Conservation (phyloP, 1,140 invertebrate species). For the Paralvinella palmiformis region DNA sequence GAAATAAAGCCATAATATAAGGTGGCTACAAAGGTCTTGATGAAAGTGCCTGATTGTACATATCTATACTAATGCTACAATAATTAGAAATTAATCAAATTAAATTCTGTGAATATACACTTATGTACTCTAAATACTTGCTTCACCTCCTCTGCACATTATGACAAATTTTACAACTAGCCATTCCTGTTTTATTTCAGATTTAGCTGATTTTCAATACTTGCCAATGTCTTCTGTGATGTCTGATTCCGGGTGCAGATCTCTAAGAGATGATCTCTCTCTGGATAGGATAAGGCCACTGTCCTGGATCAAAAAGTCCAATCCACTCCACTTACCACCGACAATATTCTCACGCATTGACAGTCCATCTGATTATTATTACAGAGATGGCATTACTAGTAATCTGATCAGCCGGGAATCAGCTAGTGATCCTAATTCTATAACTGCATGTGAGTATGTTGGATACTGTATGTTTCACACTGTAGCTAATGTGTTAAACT, state of each 20-base stretch:
- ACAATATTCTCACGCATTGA: conserved; percentile 72
- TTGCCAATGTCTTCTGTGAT: conserved; percentile 61
- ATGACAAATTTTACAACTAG: background rate
- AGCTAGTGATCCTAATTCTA: too few relatives aligned
- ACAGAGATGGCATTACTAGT: conserved; percentile 50
- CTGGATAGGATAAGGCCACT: conserved; percentile 27
- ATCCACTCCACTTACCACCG: conserved; percentile 67
- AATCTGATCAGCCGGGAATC: too few relatives aligned
- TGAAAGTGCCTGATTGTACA: too few relatives aligned
- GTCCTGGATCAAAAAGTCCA: conserved; percentile 48
- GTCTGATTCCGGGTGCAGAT: conserved; percentile 59
- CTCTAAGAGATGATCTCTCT: conserved; percentile 57
- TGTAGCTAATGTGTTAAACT: too few relatives aligned
- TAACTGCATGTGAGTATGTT: too few relatives aligned
- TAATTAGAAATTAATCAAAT: background rate
- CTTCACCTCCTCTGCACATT: background rate
- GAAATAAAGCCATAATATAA: too few relatives aligned
- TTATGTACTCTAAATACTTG: too few relatives aligned
- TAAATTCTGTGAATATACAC: background rate
- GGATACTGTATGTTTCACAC: too few relatives aligned
- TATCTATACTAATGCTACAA: background rate
- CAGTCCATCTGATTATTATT: conserved; percentile 48
- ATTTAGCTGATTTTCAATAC: conserved; percentile 84
- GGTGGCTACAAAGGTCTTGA: too few relatives aligned
- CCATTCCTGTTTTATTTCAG: conserved; percentile 51